Evolutionary conservation across 2,888 invertebrate species (phyloP).

Genomic region (Perdita meconis): DNA sequence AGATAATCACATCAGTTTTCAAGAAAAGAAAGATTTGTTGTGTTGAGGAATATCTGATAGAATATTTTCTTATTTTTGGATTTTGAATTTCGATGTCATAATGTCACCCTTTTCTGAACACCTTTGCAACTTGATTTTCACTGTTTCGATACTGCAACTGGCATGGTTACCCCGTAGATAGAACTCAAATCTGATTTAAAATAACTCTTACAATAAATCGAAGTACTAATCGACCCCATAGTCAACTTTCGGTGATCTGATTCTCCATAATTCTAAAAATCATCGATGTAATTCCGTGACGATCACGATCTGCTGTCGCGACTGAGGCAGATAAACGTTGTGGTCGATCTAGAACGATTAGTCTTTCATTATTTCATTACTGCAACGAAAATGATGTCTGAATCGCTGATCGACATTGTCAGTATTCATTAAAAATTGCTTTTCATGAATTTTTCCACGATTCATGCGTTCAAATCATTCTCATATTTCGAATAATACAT

Average conservation of each 20-base stretch:
- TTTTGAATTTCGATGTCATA: neutral
- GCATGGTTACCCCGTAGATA: slow-evolving; percentile 47
- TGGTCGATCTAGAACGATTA: slow-evolving; percentile 50
- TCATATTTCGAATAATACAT: no score
- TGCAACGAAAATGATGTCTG: slow-evolving; percentile 22
- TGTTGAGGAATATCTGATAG: no score
- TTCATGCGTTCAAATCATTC: no score
- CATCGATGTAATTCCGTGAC: neutral
- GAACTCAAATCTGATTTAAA: slow-evolving; percentile 18
- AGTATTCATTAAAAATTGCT: neutral
- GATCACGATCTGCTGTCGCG: slow-evolving; percentile 53
- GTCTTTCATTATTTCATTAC: neutral
- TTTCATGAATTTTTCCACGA: slow-evolving; percentile 31
- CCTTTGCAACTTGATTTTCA: slow-evolving; percentile 11
- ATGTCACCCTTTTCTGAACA: neutral
- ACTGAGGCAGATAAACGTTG: slow-evolving; percentile 48
- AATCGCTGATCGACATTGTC: slow-evolving; percentile 60
- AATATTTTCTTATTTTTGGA: no score
- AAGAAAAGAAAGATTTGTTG: no score
- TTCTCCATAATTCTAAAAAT: neutral
- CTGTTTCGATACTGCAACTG: slow-evolving; percentile 43
- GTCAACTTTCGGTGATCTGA: neutral
- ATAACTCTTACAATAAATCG: neutral
- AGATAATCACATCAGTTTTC: no score
- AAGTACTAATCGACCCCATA: slow-evolving; percentile 10